Percentiles rank a stretch among this genome's conserved stretches.
These are phyloP conservation scores for Lamellibrachia luymesi DNA, from an alignment of 1,140 invertebrate genomes.

Conservation along the genomic window DNA sequence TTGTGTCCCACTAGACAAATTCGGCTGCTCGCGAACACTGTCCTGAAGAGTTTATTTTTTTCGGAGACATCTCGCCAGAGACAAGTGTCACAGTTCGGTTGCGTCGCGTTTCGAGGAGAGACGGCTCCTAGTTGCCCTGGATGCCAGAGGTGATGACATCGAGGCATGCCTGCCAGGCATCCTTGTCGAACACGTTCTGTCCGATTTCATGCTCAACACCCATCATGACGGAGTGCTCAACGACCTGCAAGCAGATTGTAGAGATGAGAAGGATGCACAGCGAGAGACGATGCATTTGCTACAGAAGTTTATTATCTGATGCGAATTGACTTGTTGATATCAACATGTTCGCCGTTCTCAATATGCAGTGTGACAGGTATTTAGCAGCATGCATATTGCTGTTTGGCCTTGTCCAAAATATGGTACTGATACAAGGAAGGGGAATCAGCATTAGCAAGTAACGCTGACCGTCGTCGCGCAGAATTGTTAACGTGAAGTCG, in stretches of 20 bases:
- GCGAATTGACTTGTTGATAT: too few species aligned
- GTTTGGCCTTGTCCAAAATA: not conserved
- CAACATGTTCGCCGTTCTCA: not conserved
- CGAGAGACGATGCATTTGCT: not conserved
- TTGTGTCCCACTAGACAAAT: not conserved
- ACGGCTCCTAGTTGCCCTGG: not conserved
- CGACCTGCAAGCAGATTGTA: not conserved
- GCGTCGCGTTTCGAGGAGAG: not conserved
- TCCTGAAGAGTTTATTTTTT: not conserved
- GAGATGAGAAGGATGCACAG: not conserved
- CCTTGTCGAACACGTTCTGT: not conserved
- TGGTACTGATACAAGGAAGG: not conserved
- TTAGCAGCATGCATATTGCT: not conserved
- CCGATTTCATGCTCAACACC: not conserved
- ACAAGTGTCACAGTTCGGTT: not conserved
- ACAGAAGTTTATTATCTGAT: not conserved
- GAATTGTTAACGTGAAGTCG: not conserved
- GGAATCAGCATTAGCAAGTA: not conserved
- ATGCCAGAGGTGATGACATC: slow-evolving; percentile 9
- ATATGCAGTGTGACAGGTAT: not conserved
- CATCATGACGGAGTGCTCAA: not conserved
- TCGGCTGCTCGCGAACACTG: not conserved
- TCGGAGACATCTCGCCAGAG: not conserved
- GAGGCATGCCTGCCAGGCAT: slow-evolving; percentile 8
- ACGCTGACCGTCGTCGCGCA: not conserved